Base-by-base conservation (phyloP, 1,140 invertebrate genomes). In the Bombus cullumanus region DNA sequence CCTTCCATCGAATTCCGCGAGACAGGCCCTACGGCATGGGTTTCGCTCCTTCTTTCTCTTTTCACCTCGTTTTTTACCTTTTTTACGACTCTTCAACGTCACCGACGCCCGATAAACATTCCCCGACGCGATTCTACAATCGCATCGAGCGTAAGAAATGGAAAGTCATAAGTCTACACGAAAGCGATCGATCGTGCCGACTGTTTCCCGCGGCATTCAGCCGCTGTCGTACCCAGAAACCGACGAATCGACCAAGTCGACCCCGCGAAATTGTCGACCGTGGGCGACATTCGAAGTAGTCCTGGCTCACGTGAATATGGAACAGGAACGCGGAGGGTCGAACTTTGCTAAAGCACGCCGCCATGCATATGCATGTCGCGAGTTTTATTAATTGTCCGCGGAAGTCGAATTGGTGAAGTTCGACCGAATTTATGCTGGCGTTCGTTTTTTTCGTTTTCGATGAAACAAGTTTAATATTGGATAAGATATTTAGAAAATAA, bases 101-200 rank as follows among this genome's bases (percentile, higher is more conserved):
- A 89, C 66, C 59, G 57, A 34, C 77, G 77, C 57, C 78, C 88
- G 88, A 90, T 90, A 90, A 90, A 90, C 89, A 90, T 90, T 90
- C 88, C 2, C n/a, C 28, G 53, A 43, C 53, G 41, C 85, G 85
- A 74, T 81, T 81, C 76, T 77, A 75, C 82, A 81, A 90, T 90
- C 78, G 86, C 53, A 79, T 80, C 82, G 82, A 41, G 62, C 69
- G 69, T 85, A 90, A 90, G 81, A 89, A 90, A 90, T 87, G 89
- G 81, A 85, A 89, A 87, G 81, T 89, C 88, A 89, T 90, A 89
- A 80, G 74, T 90, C 79, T 83, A 57, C 69, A 79, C 57, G 81
- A 66, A 18, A 8, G 74, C 85, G 89, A 90, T 89, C 89, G 88
- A 90, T 87, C 68, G 76, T 66, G 39, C 31, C 71, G 73, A 62